phyloP scores from a whole-genome alignment of 1,140 invertebrate species.

The Lepidotrigona ventralis region DNA sequence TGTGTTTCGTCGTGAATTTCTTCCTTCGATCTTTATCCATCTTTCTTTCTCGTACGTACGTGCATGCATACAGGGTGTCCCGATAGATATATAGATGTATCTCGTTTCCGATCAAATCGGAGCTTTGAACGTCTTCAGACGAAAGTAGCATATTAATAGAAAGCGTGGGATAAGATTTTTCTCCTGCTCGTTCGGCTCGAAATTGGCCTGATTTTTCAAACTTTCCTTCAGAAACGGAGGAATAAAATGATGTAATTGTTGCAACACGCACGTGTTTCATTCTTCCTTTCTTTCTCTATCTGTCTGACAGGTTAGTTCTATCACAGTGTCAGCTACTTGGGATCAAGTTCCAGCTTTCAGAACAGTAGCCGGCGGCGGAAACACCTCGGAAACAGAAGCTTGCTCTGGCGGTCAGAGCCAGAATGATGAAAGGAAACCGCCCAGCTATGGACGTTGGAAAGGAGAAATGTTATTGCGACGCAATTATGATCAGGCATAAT shows the following conservation, averaged over 20 bases:
- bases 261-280: neutral
- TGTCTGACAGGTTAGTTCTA: slow-evolving; percentile 51
- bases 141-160: neutral
- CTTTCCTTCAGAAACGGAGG: neutral
- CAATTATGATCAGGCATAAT: slow-evolving; percentile 75
- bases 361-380: slow-evolving; percentile 76
- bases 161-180: too few species aligned
- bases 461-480: slow-evolving; percentile 72
- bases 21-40: slow-evolving; percentile 22
- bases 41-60: neutral
- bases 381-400: slow-evolving; percentile 77
- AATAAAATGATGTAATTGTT: neutral
- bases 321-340: slow-evolving; percentile 71
- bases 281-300: neutral
- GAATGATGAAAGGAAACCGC: slow-evolving; percentile 75
- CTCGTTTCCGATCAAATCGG: too few species aligned
- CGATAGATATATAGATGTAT: neutral
- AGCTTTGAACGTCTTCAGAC: too few species aligned
- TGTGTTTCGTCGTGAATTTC: slow-evolving; percentile 35
- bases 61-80: neutral
- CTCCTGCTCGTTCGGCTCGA: too few species aligned
- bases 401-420: slow-evolving; percentile 62
- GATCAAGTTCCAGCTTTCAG: slow-evolving; percentile 75
- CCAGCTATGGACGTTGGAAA: slow-evolving; percentile 58
- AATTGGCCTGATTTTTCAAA: neutral